Conservation (phyloP, 2,888 invertebrate species). For the Mythimna ferrago region DNA sequence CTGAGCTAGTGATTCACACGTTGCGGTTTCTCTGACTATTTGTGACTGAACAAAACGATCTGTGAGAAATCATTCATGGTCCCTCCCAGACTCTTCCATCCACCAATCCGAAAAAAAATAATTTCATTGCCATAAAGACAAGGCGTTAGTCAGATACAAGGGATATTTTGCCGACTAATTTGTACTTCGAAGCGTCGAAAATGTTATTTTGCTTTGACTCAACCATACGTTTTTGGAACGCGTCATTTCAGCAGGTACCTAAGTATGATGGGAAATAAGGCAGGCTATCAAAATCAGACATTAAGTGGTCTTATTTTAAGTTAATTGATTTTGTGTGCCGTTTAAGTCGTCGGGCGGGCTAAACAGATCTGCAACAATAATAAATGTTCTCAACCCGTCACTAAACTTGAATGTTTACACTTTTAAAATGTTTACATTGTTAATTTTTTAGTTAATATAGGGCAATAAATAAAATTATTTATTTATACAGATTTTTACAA, state of each 20-base stretch:
- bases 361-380: conserved; percentile 71
- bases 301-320: conserved; percentile 75
- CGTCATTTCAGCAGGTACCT: conserved; percentile 78
- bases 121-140: conserved; percentile 72
- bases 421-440: conserved; percentile 69
- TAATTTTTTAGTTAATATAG: conserved; percentile 67
- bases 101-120: conserved; percentile 76
- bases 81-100: conserved; percentile 74
- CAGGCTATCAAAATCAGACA: conserved; percentile 74
- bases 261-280: conserved; percentile 73
- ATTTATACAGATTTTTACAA: conserved; percentile 49
- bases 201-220: conserved; percentile 75
- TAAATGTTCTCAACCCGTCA: conserved; percentile 62
- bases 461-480: conserved; percentile 62
- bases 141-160: conserved; percentile 73
- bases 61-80: conserved; percentile 69
- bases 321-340: conserved; percentile 70
- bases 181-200: conserved; percentile 74
- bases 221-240: conserved; percentile 74
- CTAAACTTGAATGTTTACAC: conserved; percentile 71
- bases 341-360: conserved; percentile 69
- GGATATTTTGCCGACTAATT: conserved; percentile 78
- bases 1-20: conserved; percentile 74
- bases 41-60: conserved; percentile 73
- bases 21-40: conserved; percentile 78